Evolutionary conservation across 2,888 invertebrate genomes (phyloP), one percentile per base, ranked within the genome.

Genomic region (Trissolcus brochymenae): DNA sequence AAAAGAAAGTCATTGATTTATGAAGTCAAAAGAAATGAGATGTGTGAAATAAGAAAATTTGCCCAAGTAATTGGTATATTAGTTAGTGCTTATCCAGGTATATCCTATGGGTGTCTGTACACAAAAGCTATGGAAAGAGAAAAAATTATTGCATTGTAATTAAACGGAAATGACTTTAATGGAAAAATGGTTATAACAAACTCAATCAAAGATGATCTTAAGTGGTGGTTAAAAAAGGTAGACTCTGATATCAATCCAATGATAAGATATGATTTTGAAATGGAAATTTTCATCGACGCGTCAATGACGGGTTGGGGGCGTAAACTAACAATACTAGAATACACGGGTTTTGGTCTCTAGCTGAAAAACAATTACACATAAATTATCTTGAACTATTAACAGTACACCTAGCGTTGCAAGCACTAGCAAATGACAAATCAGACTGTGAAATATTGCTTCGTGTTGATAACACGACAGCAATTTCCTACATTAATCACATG

Each of bases 51-150:
- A 7, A 50, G 56, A 72, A 13, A 67, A 55, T 76, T 75, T 25
- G 72, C 75, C 0, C 43, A 66, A 16, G 40, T 76, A 43, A n/a
- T 76, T 9, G 79, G 73, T 4, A 70, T 17, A 7, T 55, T 79
- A 62, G 50, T 73, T 0, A 40, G 67, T 17, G 54, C 56, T 21
- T 78, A 67, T 21, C 67, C 72, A 0, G 78, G 59, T 4, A 19
- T 79, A 1, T 35, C 49, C 1, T 76, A 74, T 17, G 66, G 66
- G 2, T 67, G 14, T 13, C 29, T 68, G 6, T 60, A 60, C 19
- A 68, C 60, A 14, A 68, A 60, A 46, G 6, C 2, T 3, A 40
- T 54, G 61, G 50, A 57, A 60, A 19, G 49, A 19, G 50, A 76
- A 55, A 60, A 56, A 9, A 35, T 16, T 13, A 56, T 70, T 13